These are phyloP conservation scores for Amphimedon queenslandica DNA, from an alignment of 37 sponge, comb jelly and placozoan genomes.

Conservation along the genomic window DNA sequence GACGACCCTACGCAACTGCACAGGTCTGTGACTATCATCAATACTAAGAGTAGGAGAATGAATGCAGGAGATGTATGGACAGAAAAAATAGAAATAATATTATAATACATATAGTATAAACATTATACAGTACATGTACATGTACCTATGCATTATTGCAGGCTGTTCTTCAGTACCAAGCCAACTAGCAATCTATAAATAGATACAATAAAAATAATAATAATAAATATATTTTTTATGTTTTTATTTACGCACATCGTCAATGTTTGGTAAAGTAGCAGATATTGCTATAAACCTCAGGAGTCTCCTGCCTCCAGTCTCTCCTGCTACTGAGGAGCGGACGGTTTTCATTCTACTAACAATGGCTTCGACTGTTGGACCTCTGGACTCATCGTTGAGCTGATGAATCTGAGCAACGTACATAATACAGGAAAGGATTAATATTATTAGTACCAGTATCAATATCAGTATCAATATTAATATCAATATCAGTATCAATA, in stretches of 20 bases:
- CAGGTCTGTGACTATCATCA: constrained; percentile 95
- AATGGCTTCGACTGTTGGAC: constrained; percentile 98
- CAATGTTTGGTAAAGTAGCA: constrained; percentile 95
- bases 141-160: constrained; percentile 47
- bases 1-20: constrained; percentile 87
- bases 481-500: too few relatives aligned
- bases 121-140: not conserved
- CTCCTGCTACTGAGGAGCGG: constrained; percentile 47
- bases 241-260: constrained; percentile 62
- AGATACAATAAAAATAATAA: not conserved
- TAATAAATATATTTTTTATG: not conserved
- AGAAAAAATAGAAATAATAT: not conserved
- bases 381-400: constrained; percentile 86
- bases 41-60: constrained; percentile 65
- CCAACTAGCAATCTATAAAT: constrained; percentile 77
- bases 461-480: too few relatives aligned
- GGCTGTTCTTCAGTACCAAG: constrained; percentile 70
- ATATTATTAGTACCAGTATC: too few relatives aligned
- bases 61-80: not conserved
- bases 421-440: not conserved
- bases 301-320: not conserved
- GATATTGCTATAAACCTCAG: constrained; percentile 96
- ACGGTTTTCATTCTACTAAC: constrained; percentile 99
- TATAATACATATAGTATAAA: not conserved
- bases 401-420: constrained; percentile 67